Evolutionary conservation across 2,888 invertebrate species (phyloP), one percentile per base, ranked within the genome.

Genomic region (Minunthozetes semirufus): DNA sequence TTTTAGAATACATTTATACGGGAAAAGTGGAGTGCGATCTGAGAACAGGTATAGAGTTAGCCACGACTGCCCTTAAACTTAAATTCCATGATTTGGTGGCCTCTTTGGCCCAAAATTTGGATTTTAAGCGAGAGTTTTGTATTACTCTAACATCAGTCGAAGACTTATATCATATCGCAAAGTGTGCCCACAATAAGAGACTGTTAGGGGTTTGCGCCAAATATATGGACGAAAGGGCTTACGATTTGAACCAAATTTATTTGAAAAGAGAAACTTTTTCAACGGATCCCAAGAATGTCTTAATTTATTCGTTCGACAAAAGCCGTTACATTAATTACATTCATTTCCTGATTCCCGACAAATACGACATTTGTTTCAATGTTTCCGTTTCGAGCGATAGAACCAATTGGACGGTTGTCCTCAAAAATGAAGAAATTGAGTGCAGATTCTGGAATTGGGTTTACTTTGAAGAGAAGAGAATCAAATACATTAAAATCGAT

Each of bases 1-100:
- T 70, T 15, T 46, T 70, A 0, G 17, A 48, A 15, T 70, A 70
- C 13, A 48, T 70, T n/a, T 70, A 70, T 38, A 25, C 33, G 15
- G 70, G 70, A 4, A 22, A 15, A 25, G 46, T 70, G 6, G 15
- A 9, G n/a, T 70, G 70, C 27, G 48, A 70, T 25, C 19, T 25
- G 25, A 25, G 8, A 0, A 48, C 25, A 17, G 70, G 25, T 46
- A 70, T 70, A 46, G 70, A 70, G 15, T 48, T 70, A 48, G 70
- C 70, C 48, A n/a, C 17, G 27, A 70, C 70, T 22, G 70, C 70
- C 11, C 15, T 25, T 19, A 70, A 70, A 48, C 70, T 70, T 0
- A 70, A 46, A 22, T 70, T 70, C 13, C 46, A 70, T 25, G 46
- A 46, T 46, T 70, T 70, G 70, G 70, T 70, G 25, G 70, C 46